A percentile compares a stretch with the other conserved stretches of the same genome.
Conservation (phyloP, 2,888 invertebrate genomes). For the Stenoptilia bipunctidactyla region DNA sequence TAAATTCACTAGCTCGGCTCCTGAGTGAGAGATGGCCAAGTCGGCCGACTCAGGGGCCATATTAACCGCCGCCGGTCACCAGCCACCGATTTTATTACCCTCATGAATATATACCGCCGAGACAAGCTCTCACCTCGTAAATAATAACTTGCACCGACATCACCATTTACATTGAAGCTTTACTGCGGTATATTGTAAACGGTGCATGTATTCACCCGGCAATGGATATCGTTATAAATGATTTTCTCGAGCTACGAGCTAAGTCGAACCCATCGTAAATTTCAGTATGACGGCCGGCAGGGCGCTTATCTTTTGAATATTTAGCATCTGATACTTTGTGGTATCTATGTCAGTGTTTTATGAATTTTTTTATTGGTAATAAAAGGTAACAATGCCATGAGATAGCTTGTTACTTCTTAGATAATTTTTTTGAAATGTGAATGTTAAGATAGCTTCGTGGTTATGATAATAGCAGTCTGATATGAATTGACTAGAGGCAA, state of each 20-base stretch:
- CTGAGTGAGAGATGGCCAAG: not conserved
- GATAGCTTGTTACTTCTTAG: no score
- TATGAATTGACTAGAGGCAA: no score
- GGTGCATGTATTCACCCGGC: not conserved
- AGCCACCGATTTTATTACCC: constrained; percentile 1
- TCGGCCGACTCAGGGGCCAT: not conserved
- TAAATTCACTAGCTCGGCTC: not conserved
- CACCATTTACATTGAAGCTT: not conserved
- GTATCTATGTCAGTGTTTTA: no score
- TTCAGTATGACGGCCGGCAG: no score
- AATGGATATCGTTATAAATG: not conserved
- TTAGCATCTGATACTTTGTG: no score
- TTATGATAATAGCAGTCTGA: no score
- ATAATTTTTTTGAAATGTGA: no score
- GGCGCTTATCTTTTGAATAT: no score
- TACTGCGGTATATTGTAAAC: not conserved
- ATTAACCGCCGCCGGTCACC: not conserved
- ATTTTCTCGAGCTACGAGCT: not conserved
- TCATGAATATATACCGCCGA: not conserved
- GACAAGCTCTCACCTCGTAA: not conserved
- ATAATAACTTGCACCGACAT: not conserved
- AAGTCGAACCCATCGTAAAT: no score
- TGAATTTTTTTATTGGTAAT: no score
- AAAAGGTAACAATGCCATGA: no score
- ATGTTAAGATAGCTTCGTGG: no score